Evolutionary conservation across 2,888 invertebrate species (phyloP).

Genomic region (Stomorhina lunata): DNA sequence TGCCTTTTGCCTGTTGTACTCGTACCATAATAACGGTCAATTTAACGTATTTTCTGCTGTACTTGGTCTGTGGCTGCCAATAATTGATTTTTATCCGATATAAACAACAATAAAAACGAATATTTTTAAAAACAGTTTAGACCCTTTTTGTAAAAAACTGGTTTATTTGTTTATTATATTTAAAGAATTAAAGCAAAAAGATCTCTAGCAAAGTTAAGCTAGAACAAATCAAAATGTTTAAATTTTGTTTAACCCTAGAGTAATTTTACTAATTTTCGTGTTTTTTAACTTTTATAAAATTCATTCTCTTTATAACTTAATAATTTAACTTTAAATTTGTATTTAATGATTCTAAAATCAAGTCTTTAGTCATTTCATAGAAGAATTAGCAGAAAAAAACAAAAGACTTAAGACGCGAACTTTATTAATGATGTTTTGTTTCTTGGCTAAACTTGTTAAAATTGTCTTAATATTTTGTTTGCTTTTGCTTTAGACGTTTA

Average conservation of each 20-base stretch:
- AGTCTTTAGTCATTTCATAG: neutral
- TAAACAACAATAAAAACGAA: neutral
- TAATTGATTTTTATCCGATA: conserved; percentile 24
- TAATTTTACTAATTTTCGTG: too few species aligned
- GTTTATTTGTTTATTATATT: too few species aligned
- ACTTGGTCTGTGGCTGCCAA: conserved; percentile 32
- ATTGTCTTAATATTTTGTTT: neutral
- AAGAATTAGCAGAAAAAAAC: neutral
- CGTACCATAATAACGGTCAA: conserved; percentile 57
- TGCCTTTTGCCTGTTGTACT: neutral
- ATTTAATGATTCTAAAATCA: too few species aligned
- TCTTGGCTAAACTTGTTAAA: neutral
- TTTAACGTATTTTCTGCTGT: conserved; percentile 52
- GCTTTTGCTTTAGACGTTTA: neutral
- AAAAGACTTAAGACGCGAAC: conserved; percentile 29
- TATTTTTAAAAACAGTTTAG: conserved; percentile 10
- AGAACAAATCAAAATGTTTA: too few species aligned
- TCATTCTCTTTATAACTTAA: too few species aligned
- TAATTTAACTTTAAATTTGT: too few species aligned
- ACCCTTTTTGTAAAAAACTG: conserved; percentile 33
- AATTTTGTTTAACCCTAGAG: too few species aligned
- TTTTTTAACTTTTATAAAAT: too few species aligned
- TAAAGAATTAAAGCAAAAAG: too few species aligned
- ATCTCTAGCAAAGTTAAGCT: too few species aligned
- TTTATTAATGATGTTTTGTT: neutral